A percentile compares a stretch with the other conserved stretches of the same genome.
These are phyloP conservation scores for Cryptomyrus ogoouensis DNA, from an alignment of 2,113 vertebrate genomes.

Conservation along the genomic window DNA sequence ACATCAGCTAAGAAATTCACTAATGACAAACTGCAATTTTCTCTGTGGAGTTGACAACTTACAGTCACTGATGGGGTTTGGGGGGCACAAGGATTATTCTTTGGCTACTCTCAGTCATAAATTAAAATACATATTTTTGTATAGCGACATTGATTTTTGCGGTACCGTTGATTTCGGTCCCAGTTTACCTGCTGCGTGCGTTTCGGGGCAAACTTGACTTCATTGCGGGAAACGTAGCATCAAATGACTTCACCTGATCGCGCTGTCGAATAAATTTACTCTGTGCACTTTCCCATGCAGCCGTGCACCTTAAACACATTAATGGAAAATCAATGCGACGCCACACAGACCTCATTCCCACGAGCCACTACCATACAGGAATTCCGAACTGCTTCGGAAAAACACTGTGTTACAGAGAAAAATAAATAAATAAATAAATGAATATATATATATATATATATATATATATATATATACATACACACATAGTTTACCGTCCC, in stretches of 20 bases:
- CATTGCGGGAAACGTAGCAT: background rate
- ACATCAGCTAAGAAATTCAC: background rate
- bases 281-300: background rate
- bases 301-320: background rate
- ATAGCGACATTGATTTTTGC: background rate
- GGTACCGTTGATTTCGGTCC: background rate
- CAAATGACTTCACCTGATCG: background rate
- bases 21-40: conserved; percentile 1
- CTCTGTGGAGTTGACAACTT: background rate
- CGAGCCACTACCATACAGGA: background rate
- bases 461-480: background rate
- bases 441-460: too few relatives aligned
- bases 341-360: background rate
- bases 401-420: background rate
- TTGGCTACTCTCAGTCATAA: background rate
- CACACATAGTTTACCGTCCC: background rate
- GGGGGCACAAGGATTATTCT: background rate
- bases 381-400: background rate
- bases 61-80: background rate
- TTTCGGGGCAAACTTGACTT: background rate
- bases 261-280: background rate
- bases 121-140: background rate
- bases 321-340: background rate
- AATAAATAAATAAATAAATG: too few relatives aligned
- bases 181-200: background rate